Evolutionary conservation across 2,888 invertebrate genomes (phyloP), one percentile per base, ranked within the genome.

Genomic region (Ellobium chinense): DNA sequence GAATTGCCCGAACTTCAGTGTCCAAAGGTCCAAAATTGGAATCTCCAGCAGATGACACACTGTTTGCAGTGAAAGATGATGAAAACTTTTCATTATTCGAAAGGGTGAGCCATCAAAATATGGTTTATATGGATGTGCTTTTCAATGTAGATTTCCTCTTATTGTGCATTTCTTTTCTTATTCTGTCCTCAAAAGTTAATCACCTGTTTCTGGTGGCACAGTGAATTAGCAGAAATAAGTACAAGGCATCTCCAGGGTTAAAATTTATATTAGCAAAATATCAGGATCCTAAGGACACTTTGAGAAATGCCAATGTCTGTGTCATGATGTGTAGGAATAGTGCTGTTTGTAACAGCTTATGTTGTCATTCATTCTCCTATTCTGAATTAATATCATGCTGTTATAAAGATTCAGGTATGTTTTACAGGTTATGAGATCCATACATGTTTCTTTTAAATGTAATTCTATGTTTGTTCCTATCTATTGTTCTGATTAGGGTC

Each of bases 401-500:
- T n/a, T n/a, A n/a, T n/a, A n/a, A n/a, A n/a, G n/a, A n/a, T n/a
- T n/a, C n/a, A n/a, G n/a, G n/a, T n/a, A n/a, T n/a, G n/a, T n/a
- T n/a, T n/a, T n/a, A n/a, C n/a, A n/a, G n/a, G n/a, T n/a, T n/a
- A n/a, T n/a, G n/a, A n/a, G n/a, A n/a, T n/a, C n/a, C n/a, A n/a
- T n/a, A n/a, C n/a, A n/a, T n/a, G n/a, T n/a, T n/a, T n/a, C n/a
- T n/a, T 27, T 70, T 39, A 36, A 24, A 39, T 36, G 21, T 58
- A 31, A 39, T 54, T 36, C 24, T 18, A 54, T 39, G 2, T 73
- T 68, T 2, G 29, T 58, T 39, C 66, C 46, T 65, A 14, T 36
- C 1, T 36, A 14, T 24, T 68, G 7, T 37, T 68, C n/a, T n/a
- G n/a, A n/a, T 29, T 80, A 91, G 92, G 93, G 93, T 12, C 87